A percentile compares a stretch with the other conserved stretches of the same genome.
Evolutionary conservation across 2,888 invertebrate genomes (phyloP).

Genomic region (Eupeodes luniger): DNA sequence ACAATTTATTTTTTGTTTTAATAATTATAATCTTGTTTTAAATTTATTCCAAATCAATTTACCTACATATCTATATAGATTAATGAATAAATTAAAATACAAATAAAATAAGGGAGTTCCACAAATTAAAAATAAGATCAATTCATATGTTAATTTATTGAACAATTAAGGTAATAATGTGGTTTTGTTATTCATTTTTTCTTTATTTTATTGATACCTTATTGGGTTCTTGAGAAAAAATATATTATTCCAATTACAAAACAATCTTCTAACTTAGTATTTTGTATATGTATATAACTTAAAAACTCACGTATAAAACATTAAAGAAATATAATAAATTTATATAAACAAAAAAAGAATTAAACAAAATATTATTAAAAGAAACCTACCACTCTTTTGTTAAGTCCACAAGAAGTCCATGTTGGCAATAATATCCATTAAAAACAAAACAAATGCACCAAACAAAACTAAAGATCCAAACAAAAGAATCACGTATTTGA

Average conservation of each 20-base stretch:
- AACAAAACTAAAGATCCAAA: conserved; percentile 52
- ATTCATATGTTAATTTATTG: conserved; percentile 11
- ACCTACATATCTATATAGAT: no score
- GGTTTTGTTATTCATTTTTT: not conserved
- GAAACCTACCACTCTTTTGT: conserved; percentile 39
- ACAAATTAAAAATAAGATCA: conserved; percentile 11
- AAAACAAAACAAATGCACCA: not conserved
- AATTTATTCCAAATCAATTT: conserved; percentile 1
- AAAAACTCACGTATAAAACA: no score
- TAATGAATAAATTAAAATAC: conserved; percentile 21
- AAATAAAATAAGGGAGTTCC: not conserved
- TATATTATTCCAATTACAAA: not conserved
- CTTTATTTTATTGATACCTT: not conserved
- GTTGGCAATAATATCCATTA: conserved; percentile 60
- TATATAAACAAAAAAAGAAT: no score
- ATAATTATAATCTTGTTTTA: not conserved
- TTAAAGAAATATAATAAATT: no score
- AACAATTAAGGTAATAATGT: not conserved
- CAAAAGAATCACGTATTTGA: conserved; percentile 71
- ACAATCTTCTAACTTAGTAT: not conserved
- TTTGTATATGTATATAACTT: no score
- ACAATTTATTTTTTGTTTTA: not conserved
- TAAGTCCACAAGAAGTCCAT: conserved; percentile 40
- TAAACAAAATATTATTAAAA: no score
- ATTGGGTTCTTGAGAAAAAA: not conserved